phyloP scores from a whole-genome alignment of 2,797 vertebrate species.

The Liasis olivaceus region DNA sequence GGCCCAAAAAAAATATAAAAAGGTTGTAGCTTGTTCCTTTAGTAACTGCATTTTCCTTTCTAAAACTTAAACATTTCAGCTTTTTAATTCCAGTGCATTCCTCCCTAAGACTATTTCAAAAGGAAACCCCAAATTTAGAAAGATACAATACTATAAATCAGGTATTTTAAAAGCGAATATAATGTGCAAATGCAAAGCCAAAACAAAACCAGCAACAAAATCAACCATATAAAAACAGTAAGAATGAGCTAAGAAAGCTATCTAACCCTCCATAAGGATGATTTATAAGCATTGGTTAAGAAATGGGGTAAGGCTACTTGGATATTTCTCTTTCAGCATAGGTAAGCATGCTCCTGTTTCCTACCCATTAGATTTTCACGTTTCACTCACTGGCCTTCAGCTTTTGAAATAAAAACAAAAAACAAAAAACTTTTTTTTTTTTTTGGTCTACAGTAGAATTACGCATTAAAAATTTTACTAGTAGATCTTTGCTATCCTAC shows the following conservation, averaged over 20 bases:
- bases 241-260: constrained; percentile 73
- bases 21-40: constrained; percentile 60
- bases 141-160: constrained; percentile 77
- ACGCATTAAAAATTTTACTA: constrained; percentile 74
- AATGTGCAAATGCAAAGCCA: constrained; percentile 76
- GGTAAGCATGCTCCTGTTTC: constrained; percentile 75
- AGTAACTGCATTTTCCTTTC: constrained; percentile 65
- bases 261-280: constrained; percentile 67
- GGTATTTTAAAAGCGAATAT: constrained; percentile 74
- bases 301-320: constrained; percentile 77
- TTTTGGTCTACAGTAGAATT: constrained; percentile 86
- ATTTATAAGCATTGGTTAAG: constrained; percentile 77
- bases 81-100: constrained; percentile 79
- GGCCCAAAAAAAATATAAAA: constrained; percentile 47
- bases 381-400: constrained; percentile 72
- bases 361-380: constrained; percentile 65
- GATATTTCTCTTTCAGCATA: constrained; percentile 74
- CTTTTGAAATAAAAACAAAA: constrained; percentile 63
- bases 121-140: constrained; percentile 70
- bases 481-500: constrained; percentile 75
- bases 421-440: constrained; percentile 44
- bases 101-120: constrained; percentile 71
- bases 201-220: constrained; percentile 70
- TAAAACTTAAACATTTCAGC: constrained; percentile 73
- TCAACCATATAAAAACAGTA: constrained; percentile 61